Base-by-base conservation (phyloP, 1,140 invertebrate genomes). In the Wasmannia auropunctata region DNA sequence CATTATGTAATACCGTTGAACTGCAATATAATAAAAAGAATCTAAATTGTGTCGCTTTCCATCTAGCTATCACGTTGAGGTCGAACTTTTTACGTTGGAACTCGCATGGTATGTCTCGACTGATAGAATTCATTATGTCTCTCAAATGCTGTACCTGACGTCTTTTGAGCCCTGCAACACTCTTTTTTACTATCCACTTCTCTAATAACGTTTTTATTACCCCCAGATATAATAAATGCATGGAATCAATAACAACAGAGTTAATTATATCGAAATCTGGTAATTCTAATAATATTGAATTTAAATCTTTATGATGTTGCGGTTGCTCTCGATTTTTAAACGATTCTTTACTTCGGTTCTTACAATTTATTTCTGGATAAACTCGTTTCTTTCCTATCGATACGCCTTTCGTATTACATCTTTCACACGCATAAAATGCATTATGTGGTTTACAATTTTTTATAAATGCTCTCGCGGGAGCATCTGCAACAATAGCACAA, bases 11-110 rank as follows among this genome's bases (percentile, higher is more conserved):
- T 3, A 65, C 34, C 22, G 10, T 65, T 37, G 62, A 34, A 16
- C 34, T 37, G 19, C 62, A 65, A 37, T 63, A 63, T 63, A 63
- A n/a, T 11, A 65, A 37, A 10, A 63, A 63, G 19, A 65, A 65
- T 65, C 34, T 65, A n/a, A n/a, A 65, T 65, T 65, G 62, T 22
- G 62, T 65, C 10, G 31, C 62, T 65, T 65, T 65, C 62, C 34
- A 65, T 65, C 34, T 37, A 37, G 6, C 7, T 40, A 65, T 22
- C 2, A 14, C 28, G 3, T 22, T 37, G 7, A 40, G 37, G n/a
- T 65, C 34, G 22, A 40, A 65, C 31, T n/a, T 34, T 31, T 65
- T 40, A 3, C 62, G 62, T n/a, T 65, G 62, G 22, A 65, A 65
- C 3, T 65, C 62, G 19, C 34, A 37, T 3, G 31, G 19, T 40